phyloP scores from a whole-genome alignment of 2,888 invertebrate species.

The Caenorhabditis sp. region DNA sequence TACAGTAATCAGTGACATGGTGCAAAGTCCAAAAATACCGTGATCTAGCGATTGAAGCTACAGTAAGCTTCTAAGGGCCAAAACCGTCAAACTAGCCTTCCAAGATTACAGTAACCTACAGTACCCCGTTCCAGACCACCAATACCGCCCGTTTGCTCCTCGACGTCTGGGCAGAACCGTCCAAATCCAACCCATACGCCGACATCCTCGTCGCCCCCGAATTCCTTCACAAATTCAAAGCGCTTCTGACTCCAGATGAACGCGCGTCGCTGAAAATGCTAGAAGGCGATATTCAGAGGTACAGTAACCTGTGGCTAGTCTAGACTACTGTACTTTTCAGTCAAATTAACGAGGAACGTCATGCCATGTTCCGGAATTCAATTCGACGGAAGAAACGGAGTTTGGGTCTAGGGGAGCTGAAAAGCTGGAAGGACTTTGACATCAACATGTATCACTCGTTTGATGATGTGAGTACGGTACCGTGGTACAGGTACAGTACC shows the following conservation, averaged over 20 bases:
- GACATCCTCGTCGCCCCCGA: conserved; percentile 78
- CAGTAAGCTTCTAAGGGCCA: too few relatives aligned
- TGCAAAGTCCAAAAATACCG: too few relatives aligned
- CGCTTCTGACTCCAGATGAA: conserved; percentile 17
- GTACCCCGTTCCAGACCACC: conserved; percentile 29
- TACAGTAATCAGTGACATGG: too few relatives aligned
- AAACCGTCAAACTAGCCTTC: too few relatives aligned
- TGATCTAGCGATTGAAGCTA: too few relatives aligned
- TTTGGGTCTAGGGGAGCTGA: conserved; percentile 24
- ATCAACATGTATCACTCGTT: conserved; percentile 70
- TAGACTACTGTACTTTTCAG: conserved; percentile 17
- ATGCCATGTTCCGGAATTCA: conserved; percentile 17
- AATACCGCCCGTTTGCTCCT: conserved; percentile 63
- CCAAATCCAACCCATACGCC: conserved; percentile 62
- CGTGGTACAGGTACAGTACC: conserved; percentile 6
- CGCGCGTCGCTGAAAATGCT: conserved; percentile 33
- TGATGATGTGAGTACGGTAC: conserved; percentile 65
- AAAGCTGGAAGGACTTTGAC: conserved; percentile 66
- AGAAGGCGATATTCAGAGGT: conserved; percentile 53
- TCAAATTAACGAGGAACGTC: conserved; percentile 45
- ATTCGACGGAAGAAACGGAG: conserved; percentile 22
- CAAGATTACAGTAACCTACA: not conserved
- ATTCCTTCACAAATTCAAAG: conserved; percentile 43
- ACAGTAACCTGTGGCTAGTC: not conserved
- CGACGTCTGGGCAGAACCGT: conserved; percentile 79